Evolutionary conservation across 1,140 invertebrate species (phyloP).

Genomic region (Daktulosphaira vitifoliae): DNA sequence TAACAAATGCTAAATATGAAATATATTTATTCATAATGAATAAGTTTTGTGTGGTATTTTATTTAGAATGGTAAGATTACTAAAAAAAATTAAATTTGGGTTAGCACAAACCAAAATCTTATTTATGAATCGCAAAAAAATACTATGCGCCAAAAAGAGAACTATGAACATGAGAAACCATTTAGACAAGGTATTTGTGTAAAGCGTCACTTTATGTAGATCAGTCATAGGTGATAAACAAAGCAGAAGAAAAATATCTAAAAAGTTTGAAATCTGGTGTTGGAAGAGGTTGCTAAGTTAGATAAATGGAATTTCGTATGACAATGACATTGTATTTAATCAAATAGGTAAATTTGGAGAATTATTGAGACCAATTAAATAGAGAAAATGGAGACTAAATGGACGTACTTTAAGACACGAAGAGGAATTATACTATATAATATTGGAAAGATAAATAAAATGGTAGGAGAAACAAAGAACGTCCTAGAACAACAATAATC

Average conservation of each 20-base stretch:
- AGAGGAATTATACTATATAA: not conserved
- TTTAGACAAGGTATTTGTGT: not conserved
- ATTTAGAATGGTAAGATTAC: slow-evolving; percentile 6
- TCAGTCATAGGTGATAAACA: slow-evolving; percentile 37
- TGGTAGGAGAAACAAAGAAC: not conserved
- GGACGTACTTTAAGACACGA: not conserved
- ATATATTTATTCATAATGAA: too few relatives aligned
- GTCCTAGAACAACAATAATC: not conserved
- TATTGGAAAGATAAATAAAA: not conserved
- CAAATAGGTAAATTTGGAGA: not conserved
- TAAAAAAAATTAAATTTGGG: slow-evolving; percentile 6
- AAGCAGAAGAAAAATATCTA: slow-evolving; percentile 34
- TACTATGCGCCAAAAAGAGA: not conserved
- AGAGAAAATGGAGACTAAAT: not conserved
- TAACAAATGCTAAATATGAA: too few relatives aligned
- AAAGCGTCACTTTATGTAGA: slow-evolving; percentile 5
- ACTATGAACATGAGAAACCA: not conserved
- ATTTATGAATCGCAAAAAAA: not conserved
- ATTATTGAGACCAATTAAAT: not conserved
- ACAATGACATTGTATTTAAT: too few relatives aligned
- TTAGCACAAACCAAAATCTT: not conserved
- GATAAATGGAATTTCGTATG: not conserved
- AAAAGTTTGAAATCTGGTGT: slow-evolving; percentile 39
- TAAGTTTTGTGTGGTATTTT: too few relatives aligned
- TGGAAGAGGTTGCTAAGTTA: slow-evolving; percentile 36